Conservation (phyloP, 1,140 invertebrate genomes). For the Pseudomyrmex pallidus region DNA sequence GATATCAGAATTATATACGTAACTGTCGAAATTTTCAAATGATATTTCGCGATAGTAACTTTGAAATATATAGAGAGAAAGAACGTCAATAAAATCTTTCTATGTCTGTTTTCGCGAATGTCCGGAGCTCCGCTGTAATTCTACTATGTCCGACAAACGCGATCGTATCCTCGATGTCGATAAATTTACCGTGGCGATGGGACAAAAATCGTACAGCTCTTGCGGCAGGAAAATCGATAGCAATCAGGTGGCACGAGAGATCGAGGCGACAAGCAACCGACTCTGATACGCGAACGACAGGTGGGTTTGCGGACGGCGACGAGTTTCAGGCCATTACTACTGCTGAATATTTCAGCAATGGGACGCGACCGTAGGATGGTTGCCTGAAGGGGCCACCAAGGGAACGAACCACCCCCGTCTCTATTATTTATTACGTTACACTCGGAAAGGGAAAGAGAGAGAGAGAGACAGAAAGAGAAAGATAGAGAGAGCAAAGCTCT, state of each 20-base stretch:
- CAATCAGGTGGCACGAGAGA: slow-evolving; percentile 57
- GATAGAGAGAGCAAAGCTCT: slow-evolving; percentile 27
- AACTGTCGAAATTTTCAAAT: slow-evolving; percentile 1
- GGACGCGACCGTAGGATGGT: slow-evolving; percentile 39
- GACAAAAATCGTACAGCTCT: slow-evolving; percentile 24
- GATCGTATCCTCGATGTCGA: slow-evolving; percentile 24
- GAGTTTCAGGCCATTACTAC: slow-evolving; percentile 76
- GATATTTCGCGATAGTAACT: neutral
- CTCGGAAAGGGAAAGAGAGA: slow-evolving; percentile 45
- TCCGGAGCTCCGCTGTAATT: neutral
- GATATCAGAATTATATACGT: neutral
- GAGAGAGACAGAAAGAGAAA: too few species aligned
- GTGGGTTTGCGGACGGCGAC: slow-evolving; percentile 70
- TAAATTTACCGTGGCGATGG: slow-evolving; percentile 6
- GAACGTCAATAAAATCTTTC: slow-evolving; percentile 4
- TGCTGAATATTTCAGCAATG: slow-evolving; percentile 75
- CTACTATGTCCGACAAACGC: slow-evolving; percentile 17
- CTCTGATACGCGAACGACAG: slow-evolving; percentile 63
- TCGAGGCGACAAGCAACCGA: slow-evolving; percentile 58
- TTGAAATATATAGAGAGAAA: neutral
- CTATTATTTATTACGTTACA: slow-evolving; percentile 81
- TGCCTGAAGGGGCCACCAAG: slow-evolving; percentile 66
- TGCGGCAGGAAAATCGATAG: slow-evolving; percentile 53
- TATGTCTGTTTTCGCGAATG: neutral
- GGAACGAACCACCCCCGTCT: slow-evolving; percentile 72